Percentiles rank a stretch among this genome's conserved stretches.
These are phyloP conservation scores for Shinisaurus crocodilurus DNA, from an alignment of 2,113 vertebrate species.

Conservation along the genomic window DNA sequence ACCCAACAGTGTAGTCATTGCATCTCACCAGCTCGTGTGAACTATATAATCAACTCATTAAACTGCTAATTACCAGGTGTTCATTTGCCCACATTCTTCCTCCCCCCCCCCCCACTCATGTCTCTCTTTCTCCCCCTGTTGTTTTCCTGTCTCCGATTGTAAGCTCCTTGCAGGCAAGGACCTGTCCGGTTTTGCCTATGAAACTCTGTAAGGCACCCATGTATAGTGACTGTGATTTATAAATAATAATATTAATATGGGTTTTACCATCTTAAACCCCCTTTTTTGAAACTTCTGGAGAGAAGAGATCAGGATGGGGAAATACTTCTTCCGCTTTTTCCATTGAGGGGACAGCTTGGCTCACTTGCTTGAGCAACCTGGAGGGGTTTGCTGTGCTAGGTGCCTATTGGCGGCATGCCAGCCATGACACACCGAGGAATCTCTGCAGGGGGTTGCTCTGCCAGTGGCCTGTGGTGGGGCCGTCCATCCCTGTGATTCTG, in stretches of 20 bases:
- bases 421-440: too few relatives aligned
- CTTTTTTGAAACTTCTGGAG: neutral
- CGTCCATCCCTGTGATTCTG: neutral
- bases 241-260: too few relatives aligned
- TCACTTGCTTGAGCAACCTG: neutral
- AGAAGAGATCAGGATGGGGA: neutral
- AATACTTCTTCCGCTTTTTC: neutral
- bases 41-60: neutral
- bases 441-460: neutral
- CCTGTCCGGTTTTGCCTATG: neutral
- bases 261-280: too few relatives aligned
- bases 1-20: neutral
- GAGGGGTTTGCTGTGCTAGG: neutral
- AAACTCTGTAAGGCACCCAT: too few relatives aligned
- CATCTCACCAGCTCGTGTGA: too few relatives aligned
- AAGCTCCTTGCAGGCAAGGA: neutral
- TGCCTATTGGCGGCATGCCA: neutral
- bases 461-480: neutral
- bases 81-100: too few relatives aligned
- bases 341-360: neutral
- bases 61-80: too few relatives aligned
- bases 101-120: too few relatives aligned
- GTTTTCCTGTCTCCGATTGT: neutral
- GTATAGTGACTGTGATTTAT: too few relatives aligned
- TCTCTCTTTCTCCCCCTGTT: too few relatives aligned